Evolutionary conservation across 35 echinoderm and acorn worm genomes (phyloP).

Genomic region (Patiria miniata): DNA sequence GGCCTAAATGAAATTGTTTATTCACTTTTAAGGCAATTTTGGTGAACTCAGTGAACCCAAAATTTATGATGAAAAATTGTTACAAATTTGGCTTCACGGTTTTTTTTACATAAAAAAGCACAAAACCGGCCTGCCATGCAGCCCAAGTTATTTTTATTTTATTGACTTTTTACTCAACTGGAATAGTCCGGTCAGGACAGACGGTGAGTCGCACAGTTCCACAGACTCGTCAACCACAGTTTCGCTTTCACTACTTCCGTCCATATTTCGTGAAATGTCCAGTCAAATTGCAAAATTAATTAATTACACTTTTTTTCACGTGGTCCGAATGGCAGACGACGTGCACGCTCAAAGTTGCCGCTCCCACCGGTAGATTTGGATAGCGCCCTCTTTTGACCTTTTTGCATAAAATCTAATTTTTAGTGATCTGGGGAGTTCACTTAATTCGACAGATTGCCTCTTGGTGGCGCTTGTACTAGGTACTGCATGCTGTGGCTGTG

Average conservation of each 20-base stretch:
- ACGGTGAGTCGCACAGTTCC: not conserved
- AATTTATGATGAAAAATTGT: no score
- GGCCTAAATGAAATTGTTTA: no score
- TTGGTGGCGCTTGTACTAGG: conserved; percentile 10
- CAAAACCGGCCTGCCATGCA: no score
- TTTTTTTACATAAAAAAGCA: no score
- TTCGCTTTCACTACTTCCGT: not conserved
- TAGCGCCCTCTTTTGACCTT: not conserved
- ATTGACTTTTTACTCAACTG: conserved; percentile 25
- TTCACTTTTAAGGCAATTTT: no score
- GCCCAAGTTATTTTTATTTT: no score
- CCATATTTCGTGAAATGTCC: not conserved
- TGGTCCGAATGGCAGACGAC: not conserved
- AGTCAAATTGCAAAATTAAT: not conserved
- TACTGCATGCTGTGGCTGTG: no score
- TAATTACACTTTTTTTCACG: not conserved
- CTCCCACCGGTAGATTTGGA: no score
- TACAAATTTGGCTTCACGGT: no score
- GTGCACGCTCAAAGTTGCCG: no score
- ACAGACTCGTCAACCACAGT: conserved; percentile 4
- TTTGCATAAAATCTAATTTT: not conserved
- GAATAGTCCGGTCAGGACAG: not conserved
- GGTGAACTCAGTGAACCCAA: no score
- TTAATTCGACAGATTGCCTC: not conserved
- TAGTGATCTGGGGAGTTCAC: not conserved